Evolutionary conservation across 2,797 vertebrate species (phyloP), one percentile per base, ranked within the genome.

Genomic region (Thamnophis elegans): DNA sequence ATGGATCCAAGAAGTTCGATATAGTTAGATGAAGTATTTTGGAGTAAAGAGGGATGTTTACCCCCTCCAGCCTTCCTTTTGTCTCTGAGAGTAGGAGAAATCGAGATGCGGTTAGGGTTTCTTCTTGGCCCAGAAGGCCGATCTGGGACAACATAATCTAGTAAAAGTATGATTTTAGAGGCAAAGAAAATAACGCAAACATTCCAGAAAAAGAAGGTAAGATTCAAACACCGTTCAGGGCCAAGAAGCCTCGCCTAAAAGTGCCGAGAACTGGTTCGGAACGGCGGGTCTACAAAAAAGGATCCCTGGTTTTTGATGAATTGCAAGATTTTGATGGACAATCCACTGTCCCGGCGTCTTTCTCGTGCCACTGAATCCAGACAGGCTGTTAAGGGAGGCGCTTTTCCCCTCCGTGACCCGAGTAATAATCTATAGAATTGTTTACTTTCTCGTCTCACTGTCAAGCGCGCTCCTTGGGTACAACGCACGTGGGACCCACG

Each of bases 371-470:
- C 93, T 92, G 94, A 93, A 87, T 94, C 94, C 89, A 92, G 93
- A 59, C 94, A 93, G 90, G 36, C 92, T 94, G 91, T 20, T 90
- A 93, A 91, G 93, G 92, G 95, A 94, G 94, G 92, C 62, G 91
- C 94, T 94, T 95, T 94, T 42, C 95, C 96, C 94, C 94, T 95
- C 96, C 88, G 95, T 96, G 95, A 97, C 96, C 96, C 93, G 97
- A 96, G 96, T 96, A 97, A 97, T 96, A 95, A 96, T 96, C 96
- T 95, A 96, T 95, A 95, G 93, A 95, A 96, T 92, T 95, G 95
- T 96, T 96, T 93, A 95, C 94, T 96, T 92, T 93, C 92, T 93
- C 94, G 95, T 94, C 95, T 95, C 94, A 89, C 94, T 95, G 95
- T 95, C 94, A 95, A 93, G 94, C 95, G 68, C 95, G 42, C 85